Evolutionary conservation across 2,113 vertebrate species (phyloP).

Genomic region (Neodon shergylaensis): DNA sequence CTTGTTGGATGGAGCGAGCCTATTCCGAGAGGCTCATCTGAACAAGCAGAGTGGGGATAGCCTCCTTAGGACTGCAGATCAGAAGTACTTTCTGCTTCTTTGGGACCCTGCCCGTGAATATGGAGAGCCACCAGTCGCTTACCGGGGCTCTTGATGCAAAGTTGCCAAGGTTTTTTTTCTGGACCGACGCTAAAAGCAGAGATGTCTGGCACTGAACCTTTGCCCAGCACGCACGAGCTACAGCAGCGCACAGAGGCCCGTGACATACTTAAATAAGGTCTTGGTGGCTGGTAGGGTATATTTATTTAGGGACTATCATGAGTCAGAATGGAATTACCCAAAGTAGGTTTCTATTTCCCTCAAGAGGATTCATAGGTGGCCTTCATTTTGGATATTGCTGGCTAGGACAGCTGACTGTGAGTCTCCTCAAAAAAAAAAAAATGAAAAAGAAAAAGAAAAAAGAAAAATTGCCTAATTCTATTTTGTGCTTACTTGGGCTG

Average conservation of each 20-base stretch:
- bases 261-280: neutral
- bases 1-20: conserved; percentile 13
- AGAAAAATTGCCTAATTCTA: neutral
- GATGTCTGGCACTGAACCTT: neutral
- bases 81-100: conserved; percentile 27
- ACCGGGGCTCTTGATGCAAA: neutral
- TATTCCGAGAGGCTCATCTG: conserved; percentile 40
- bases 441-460: neutral
- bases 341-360: conserved; percentile 33
- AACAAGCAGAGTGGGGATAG: neutral
- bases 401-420: neutral
- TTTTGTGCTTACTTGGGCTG: neutral
- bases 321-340: neutral
- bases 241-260: neutral
- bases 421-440: neutral
- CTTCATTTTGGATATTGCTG: neutral
- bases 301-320: conserved; percentile 24
- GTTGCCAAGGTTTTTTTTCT: neutral
- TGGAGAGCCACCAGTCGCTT: neutral
- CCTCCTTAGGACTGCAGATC: conserved; percentile 2
- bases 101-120: neutral
- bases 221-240: neutral
- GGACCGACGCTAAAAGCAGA: neutral
- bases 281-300: neutral
- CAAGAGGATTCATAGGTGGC: neutral